Conservation (phyloP, 2,113 vertebrate species). For the Crotalus helleri region DNA sequence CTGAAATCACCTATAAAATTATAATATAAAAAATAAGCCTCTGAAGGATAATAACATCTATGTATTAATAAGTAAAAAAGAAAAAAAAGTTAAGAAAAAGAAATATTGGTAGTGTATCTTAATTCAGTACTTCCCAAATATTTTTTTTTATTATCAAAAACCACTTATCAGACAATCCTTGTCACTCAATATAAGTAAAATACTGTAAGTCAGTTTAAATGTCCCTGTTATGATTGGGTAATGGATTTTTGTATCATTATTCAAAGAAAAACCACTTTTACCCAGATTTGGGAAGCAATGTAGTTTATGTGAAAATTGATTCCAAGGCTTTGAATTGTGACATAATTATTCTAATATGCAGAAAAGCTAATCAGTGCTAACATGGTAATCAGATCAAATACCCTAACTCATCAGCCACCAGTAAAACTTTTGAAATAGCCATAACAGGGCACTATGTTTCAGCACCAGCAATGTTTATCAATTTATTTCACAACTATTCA, state of each 20-base stretch:
- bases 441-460: not conserved
- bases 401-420: not conserved
- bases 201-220: not conserved
- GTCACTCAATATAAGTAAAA: not conserved
- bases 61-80: not conserved
- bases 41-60: not conserved
- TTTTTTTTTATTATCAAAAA: not conserved
- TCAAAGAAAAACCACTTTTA: not conserved
- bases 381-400: not conserved
- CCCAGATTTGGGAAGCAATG: not conserved
- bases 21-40: not conserved
- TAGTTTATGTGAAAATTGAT: not conserved
- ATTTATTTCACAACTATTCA: not conserved
- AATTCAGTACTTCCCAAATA: not conserved
- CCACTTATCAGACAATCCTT: not conserved
- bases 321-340: not conserved
- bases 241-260: not conserved
- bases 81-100: not conserved
- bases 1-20: not conserved
- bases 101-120: not conserved
- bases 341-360: not conserved
- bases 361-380: not conserved
- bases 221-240: not conserved
- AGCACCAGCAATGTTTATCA: not conserved
- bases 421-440: not conserved